Evolutionary conservation across 1,140 invertebrate species (phyloP).

Genomic region (Copidosoma floridanum): DNA sequence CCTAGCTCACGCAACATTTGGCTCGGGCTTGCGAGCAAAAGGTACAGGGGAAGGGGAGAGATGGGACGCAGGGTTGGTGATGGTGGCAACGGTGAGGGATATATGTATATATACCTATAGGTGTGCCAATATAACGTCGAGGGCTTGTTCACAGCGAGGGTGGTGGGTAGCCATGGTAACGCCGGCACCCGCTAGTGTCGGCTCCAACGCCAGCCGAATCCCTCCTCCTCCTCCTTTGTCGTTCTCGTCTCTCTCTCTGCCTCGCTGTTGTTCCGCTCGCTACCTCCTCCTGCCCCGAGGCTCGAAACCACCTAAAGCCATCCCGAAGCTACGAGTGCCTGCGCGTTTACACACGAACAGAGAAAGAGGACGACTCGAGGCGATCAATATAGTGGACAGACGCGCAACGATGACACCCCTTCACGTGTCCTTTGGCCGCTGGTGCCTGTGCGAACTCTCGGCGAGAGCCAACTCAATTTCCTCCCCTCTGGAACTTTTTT

Average conservation of each 20-base stretch:
- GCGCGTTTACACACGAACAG: not conserved
- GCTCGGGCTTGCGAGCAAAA: conserved; percentile 51
- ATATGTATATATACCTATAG: no score
- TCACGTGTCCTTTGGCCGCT: not conserved
- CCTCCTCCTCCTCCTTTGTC: conserved; percentile 37
- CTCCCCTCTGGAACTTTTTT: no score
- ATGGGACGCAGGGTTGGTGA: conserved; percentile 47
- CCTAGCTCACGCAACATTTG: conserved; percentile 50
- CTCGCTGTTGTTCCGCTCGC: conserved; percentile 21
- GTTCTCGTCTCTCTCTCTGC: conserved; percentile 18
- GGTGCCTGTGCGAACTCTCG: not conserved
- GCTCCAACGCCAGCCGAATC: conserved; percentile 58
- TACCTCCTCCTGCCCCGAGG: conserved; percentile 26
- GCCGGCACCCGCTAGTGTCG: conserved; percentile 64
- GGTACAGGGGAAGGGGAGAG: no score
- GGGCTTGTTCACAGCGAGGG: conserved; percentile 58
- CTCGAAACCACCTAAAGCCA: conserved; percentile 49
- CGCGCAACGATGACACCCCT: conserved; percentile 49
- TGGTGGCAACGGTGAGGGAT: no score
- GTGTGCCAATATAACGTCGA: conserved; percentile 58
- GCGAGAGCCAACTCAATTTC: conserved; percentile 46
- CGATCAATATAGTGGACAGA: conserved; percentile 59
- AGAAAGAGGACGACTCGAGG: conserved; percentile 38
- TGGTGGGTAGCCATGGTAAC: conserved; percentile 62
- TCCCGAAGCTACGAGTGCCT: conserved; percentile 37